These are phyloP conservation scores for Apis dorsata DNA, from an alignment of 1,140 invertebrate species.

Conservation along the genomic window DNA sequence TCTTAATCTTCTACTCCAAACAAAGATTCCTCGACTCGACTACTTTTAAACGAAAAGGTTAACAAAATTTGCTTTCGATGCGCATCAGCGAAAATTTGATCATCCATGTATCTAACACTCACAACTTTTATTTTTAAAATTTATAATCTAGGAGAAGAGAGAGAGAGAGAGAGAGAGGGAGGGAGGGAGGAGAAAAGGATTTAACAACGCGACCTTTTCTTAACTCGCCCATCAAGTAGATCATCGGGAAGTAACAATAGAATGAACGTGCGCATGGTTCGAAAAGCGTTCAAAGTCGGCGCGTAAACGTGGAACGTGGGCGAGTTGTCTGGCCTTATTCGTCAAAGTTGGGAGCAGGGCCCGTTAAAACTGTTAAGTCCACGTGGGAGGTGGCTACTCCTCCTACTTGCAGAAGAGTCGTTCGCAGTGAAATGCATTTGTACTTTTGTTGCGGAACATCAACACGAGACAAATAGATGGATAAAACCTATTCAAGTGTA, in stretches of 20 bases:
- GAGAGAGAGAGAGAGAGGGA: not conserved
- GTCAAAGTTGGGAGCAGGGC: constrained; percentile 64
- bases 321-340: constrained; percentile 65
- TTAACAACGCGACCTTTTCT: not conserved
- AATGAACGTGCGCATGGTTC: not conserved
- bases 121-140: not conserved
- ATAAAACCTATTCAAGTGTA: too few species aligned
- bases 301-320: constrained; percentile 45
- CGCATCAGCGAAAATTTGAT: too few species aligned
- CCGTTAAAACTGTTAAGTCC: constrained; percentile 63
- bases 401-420: not conserved
- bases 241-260: not conserved
- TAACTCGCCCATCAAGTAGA: not conserved
- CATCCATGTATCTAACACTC: not conserved
- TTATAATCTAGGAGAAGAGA: not conserved
- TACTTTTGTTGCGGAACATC: not conserved
- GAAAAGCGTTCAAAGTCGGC: constrained; percentile 2
- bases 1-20: not conserved
- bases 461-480: not conserved
- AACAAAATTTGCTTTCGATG: too few species aligned
- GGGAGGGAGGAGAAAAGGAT: not conserved
- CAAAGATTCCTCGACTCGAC: too few species aligned
- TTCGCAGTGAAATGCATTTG: not conserved
- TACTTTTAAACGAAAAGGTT: too few species aligned
- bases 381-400: constrained; percentile 63